Base-by-base conservation (phyloP, 2,888 invertebrate genomes). In the Sylvicola fuscatus region DNA sequence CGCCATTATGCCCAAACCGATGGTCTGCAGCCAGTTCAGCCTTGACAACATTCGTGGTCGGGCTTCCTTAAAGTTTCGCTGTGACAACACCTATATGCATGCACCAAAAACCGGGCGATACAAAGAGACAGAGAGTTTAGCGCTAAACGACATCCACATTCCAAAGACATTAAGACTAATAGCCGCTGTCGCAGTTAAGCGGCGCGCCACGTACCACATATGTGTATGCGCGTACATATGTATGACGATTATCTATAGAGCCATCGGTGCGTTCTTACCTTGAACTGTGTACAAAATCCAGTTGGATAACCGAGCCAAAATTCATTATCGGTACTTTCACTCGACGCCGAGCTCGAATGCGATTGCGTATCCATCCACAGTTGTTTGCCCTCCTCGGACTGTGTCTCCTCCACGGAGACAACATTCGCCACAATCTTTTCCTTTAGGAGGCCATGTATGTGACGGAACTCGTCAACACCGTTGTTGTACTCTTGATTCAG, bases 221-320 rank as follows among this genome's bases (percentile, higher is more conserved):
- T n/a, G n/a, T n/a, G n/a, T n/a, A n/a, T n/a, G n/a, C n/a, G n/a
- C n/a, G n/a, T n/a, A n/a, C n/a, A n/a, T n/a, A n/a, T n/a, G n/a
- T n/a, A n/a, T n/a, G n/a, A n/a, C n/a, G n/a, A n/a, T 4, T 6
- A 12, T 15, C 11, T 11, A 15, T 17, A 28, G 11, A 8, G n/a
- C n/a, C 14, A 29, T 13, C 31, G 26, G 11, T n/a, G n/a, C 10
- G 3, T 16, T 3, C 11, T 50, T 44, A 64, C 71, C 54, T 70
- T 70, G 51, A 79, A 77, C 53, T 82, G 81, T 11, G 77, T 80
- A 65, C 70, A 72, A 54, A 81, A 80, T 40, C 72, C 70, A n/a
- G 80, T 80, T 33, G 78, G 76, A 68, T 75, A 76, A 39, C 70
- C 64, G 61, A 74, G 67, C 48, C 68, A 63, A 44, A 66, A 69